Base-by-base conservation (phyloP, 1,140 invertebrate species). In the Halesus radiatus region DNA sequence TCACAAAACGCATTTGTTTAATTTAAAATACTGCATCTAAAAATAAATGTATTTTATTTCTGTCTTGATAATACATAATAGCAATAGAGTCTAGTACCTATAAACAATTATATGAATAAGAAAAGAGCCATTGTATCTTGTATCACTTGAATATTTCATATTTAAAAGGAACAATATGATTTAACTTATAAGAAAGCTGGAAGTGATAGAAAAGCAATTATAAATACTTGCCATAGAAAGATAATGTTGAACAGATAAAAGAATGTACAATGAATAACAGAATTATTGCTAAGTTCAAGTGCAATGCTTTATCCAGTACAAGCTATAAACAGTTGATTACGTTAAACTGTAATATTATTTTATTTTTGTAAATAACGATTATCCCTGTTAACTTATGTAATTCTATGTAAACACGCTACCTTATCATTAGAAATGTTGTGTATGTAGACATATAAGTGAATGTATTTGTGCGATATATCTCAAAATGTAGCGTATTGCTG, bases 391-490 rank as follows among this genome's bases (percentile, higher is more conserved):
- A 66, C n/a, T 26, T 66, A 60, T 72, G 23, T 53, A 53, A 72
- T 54, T 66, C 10, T 32, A 53, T 54, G 37, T 72, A 72, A 72
- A 53, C 45, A 72, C 26, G 26, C 68, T 52, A 53, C 37, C 68
- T 52, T 72, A 53, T 72, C 15, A 72, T 26, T 72, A 72, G 45
- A 32, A 45, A 37, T 53, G 53, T 52, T 26, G 50, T 23, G 26
- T 72, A 72, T 52, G 6, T 72, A 72, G 20, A 53, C 32, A 26
- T 13, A 45, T 75, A 75, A 76, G 74, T 79, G 54, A 53, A 79
- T 79, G 77, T 79, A 79, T 73, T 58, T 79, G 68, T 79, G 77
- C 64, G 66, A 72, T 79, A 23, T 79, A 60, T 79, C 77, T 79
- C 77, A 58, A 50, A 22, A 72, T 5, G 60, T 76, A 62, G 56